These are phyloP conservation scores for Enteromius thamalakanensis DNA, from an alignment of 2,797 vertebrate genomes.

Conservation along the genomic window DNA sequence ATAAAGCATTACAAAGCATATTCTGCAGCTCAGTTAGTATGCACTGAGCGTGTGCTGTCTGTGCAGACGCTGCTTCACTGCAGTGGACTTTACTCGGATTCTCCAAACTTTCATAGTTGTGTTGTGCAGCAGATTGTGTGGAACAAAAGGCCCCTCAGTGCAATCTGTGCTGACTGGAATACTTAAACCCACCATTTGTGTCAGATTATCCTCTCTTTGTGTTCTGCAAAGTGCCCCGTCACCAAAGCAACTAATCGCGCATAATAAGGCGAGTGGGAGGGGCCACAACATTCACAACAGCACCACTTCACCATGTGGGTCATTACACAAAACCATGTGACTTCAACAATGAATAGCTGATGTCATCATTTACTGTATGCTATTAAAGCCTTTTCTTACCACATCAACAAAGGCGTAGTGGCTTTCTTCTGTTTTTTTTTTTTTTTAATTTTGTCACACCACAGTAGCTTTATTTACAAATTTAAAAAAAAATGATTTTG, in stretches of 20 bases:
- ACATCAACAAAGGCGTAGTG: not conserved
- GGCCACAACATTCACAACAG: constrained; percentile 18
- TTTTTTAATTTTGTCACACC: too few species aligned
- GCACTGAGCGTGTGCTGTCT: constrained; percentile 58
- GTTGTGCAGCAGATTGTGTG: constrained; percentile 54
- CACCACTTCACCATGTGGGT: not conserved
- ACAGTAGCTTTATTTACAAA: too few species aligned
- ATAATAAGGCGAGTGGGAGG: constrained; percentile 42
- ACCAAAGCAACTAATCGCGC: constrained; percentile 57
- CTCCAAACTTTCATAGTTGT: constrained; percentile 61
- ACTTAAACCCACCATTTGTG: constrained; percentile 54
- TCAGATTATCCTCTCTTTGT: constrained; percentile 54
- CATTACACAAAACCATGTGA: not conserved
- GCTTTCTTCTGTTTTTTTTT: not conserved
- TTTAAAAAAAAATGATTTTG: too few species aligned
- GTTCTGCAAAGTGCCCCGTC: constrained; percentile 58
- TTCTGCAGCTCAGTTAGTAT: constrained; percentile 66
- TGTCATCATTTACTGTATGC: not conserved
- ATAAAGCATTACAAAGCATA: constrained; percentile 56
- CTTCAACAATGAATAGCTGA: not conserved
- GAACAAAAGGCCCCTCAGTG: constrained; percentile 64
- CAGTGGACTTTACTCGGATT: constrained; percentile 67
- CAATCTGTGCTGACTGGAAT: constrained; percentile 59
- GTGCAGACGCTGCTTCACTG: constrained; percentile 60
- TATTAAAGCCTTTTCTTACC: not conserved